Evolutionary conservation across 2,113 vertebrate species (phyloP).

Genomic region (Amazona guildingii): DNA sequence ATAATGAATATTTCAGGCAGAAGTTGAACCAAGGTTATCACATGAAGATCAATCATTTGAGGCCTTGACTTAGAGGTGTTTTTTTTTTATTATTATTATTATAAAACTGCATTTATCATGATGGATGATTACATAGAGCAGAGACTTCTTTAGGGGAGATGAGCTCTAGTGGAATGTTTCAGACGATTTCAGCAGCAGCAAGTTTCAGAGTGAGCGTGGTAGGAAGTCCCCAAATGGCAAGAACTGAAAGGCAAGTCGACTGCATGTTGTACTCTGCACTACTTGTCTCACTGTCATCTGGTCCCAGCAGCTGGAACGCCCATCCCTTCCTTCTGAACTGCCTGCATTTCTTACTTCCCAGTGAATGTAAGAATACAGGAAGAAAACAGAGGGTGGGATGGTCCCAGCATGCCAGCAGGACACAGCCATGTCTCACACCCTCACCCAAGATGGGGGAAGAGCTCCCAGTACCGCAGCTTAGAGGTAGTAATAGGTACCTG

Average conservation of each 20-base stretch:
- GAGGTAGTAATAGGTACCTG: background rate
- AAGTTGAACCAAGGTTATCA: background rate
- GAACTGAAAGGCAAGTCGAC: background rate
- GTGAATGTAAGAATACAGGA: background rate
- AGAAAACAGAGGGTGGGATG: background rate
- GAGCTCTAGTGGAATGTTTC: background rate
- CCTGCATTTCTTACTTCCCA: background rate
- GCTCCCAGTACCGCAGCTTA: background rate
- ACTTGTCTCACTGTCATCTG: background rate
- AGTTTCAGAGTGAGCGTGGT: accelerated
- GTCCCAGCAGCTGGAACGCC: background rate
- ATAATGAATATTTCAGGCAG: background rate
- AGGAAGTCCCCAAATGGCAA: background rate
- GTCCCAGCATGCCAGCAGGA: background rate
- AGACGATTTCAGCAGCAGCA: background rate
- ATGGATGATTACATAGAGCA: background rate
- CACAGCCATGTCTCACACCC: background rate
- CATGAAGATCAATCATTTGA: background rate
- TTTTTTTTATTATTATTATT: background rate
- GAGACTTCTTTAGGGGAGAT: background rate
- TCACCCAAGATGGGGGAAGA: background rate
- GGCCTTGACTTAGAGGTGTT: background rate
- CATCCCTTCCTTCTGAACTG: background rate
- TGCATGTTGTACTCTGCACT: background rate
- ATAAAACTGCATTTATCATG: background rate